These are phyloP conservation scores for Craterocephalus amniculus DNA, from an alignment of 2,797 vertebrate genomes.

Conservation along the genomic window DNA sequence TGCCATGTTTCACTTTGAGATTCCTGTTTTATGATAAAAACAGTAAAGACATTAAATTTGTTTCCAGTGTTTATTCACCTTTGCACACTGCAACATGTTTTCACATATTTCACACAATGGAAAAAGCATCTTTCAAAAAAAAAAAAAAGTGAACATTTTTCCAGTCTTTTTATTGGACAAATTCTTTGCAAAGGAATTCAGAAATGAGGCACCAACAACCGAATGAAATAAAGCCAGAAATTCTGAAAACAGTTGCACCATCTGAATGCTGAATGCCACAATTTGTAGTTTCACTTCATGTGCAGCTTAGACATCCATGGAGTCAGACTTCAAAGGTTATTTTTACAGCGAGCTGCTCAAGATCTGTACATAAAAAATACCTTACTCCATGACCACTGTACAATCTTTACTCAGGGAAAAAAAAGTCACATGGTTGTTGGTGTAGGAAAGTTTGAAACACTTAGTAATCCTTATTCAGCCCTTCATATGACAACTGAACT, in stretches of 20 bases:
- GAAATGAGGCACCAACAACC: conserved; percentile 41
- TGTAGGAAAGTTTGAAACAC: conserved; percentile 62
- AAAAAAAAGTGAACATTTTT: conserved; percentile 52
- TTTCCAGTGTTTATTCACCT: conserved; percentile 82
- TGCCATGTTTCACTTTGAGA: neutral
- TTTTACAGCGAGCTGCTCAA: conserved; percentile 28
- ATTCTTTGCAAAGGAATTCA: conserved; percentile 46
- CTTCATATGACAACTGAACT: conserved; percentile 51
- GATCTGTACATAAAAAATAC: conserved; percentile 48
- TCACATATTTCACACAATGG: conserved; percentile 73
- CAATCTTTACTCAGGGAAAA: conserved; percentile 29
- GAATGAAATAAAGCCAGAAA: conserved; percentile 35
- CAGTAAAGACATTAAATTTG: conserved; percentile 27
- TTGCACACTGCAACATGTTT: conserved; percentile 82
- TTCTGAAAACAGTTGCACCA: conserved; percentile 8
- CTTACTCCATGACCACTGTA: conserved; percentile 37
- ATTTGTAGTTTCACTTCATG: conserved; percentile 13
- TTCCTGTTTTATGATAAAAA: conserved; percentile 37
- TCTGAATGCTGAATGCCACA: conserved; percentile 22
- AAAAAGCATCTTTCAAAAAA: conserved; percentile 62
- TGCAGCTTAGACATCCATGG: conserved; percentile 5
- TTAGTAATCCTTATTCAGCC: conserved; percentile 59
- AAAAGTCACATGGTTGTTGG: conserved; percentile 43
- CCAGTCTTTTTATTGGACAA: conserved; percentile 47
- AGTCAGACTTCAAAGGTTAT: conserved; percentile 12